Evolutionary conservation across 2,888 invertebrate genomes (phyloP).

Genomic region (Agriopis aurantiaria): DNA sequence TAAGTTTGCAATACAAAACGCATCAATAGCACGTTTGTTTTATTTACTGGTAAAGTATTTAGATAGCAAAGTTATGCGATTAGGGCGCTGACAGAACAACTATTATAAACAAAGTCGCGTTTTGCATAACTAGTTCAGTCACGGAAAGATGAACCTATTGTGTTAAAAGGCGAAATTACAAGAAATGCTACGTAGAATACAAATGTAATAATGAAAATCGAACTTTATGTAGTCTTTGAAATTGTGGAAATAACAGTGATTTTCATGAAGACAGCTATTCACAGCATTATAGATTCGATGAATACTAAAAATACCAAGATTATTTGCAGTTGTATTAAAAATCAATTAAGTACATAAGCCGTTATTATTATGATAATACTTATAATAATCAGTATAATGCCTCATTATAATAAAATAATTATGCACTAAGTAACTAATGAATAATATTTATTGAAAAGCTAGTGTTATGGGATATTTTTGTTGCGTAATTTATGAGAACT

Average conservation of each 20-base stretch:
- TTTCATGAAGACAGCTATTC: not conserved
- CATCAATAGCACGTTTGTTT: conserved; percentile 19
- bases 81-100: conserved; percentile 22
- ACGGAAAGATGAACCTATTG: conserved; percentile 10
- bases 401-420: too few relatives aligned
- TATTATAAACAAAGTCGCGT: conserved; percentile 12
- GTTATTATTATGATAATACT: too few relatives aligned
- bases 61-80: conserved; percentile 24
- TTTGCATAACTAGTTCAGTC: conserved; percentile 11
- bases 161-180: conserved; percentile 6
- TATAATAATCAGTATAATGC: too few relatives aligned
- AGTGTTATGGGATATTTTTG: too few relatives aligned
- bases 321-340: not conserved
- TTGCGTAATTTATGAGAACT: not conserved
- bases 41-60: conserved; percentile 20
- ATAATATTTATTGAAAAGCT: too few relatives aligned
- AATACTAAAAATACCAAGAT: not conserved
- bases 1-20: conserved; percentile 14
- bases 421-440: too few relatives aligned
- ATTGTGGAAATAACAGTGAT: not conserved
- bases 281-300: too few relatives aligned
- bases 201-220: not conserved
- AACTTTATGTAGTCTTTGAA: not conserved
- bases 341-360: not conserved
- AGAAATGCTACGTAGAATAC: not conserved